A percentile compares a stretch with the other conserved stretches of the same genome.
Conservation (phyloP, 2,797 vertebrate species). For the Poecilia velifera region DNA sequence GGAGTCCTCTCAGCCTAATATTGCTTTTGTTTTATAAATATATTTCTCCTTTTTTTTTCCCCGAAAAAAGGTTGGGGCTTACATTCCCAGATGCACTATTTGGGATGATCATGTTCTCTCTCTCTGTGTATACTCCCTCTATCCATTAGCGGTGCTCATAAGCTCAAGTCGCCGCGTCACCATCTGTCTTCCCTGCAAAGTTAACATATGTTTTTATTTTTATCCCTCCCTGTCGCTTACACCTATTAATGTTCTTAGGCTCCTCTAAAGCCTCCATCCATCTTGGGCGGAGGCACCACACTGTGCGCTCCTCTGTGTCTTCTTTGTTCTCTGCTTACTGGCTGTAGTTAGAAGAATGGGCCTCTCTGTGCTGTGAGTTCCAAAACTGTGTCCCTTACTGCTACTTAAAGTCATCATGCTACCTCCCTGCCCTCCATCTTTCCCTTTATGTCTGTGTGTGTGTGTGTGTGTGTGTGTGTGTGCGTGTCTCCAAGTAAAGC, state of each 20-base stretch:
- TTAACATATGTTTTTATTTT: constrained; percentile 67
- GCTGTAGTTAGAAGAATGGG: constrained; percentile 44
- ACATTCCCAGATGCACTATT: constrained; percentile 63
- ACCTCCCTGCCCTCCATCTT: constrained; percentile 58
- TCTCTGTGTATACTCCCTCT: constrained; percentile 42
- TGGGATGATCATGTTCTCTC: constrained; percentile 64
- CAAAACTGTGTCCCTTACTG: constrained; percentile 64
- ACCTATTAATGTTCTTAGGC: constrained; percentile 64
- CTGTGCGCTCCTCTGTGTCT: constrained; percentile 27
- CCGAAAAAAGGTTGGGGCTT: constrained; percentile 41
- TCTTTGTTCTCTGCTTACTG: constrained; percentile 46
- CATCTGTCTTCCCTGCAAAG: constrained; percentile 53
- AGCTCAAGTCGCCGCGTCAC: constrained; percentile 48
- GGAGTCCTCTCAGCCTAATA: constrained; percentile 38
- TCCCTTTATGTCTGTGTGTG: constrained; percentile 41
- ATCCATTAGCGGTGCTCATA: constrained; percentile 54
- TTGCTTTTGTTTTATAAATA: constrained; percentile 50
- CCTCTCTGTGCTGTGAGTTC: constrained; percentile 25
- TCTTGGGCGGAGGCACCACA: constrained; percentile 47
- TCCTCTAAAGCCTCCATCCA: constrained; percentile 55
- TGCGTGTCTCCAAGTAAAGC: constrained; percentile 74
- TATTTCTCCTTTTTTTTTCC: constrained; percentile 26
- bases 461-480: constrained; percentile 14
- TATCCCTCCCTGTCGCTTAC: constrained; percentile 59
- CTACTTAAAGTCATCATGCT: constrained; percentile 79